Base-by-base conservation (phyloP, 2,113 vertebrate species). In the Pardalotus punctatus region DNA sequence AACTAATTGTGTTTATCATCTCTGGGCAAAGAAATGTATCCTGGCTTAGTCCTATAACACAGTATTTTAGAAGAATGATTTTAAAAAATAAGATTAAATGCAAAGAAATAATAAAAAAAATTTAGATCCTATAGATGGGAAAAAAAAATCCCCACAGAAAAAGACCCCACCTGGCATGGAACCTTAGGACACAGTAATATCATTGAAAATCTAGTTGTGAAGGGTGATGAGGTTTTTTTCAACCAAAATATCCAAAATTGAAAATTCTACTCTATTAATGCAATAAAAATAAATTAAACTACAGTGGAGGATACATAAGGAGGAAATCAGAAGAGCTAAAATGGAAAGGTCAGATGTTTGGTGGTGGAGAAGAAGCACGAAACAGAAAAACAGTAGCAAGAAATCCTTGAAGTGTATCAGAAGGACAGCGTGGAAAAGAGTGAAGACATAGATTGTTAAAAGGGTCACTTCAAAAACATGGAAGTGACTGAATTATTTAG, bases 61-160 rank as follows among this genome's bases (percentile, higher is more conserved):
- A 24, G 14, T 38, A 35, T 38, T 94, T 85, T 64, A 92, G 20
- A 45, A 48, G 4, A 24, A 19, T 24, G 0, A 31, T 60, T 93
- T 50, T 6, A 3, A 54, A 88, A 65, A 38, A 21, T 7, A 3
- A 58, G 29, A 50, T 43, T 29, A 61, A 81, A 89, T 58, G 10
- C 8, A 73, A 93, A 86, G 6, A 60, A 31, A 33, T 33, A n/a
- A 12, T 9, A 0, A 13, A 11, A 12, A 8, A 21, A 24, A 31
- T 40, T 74, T 47, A 62, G 22, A 54, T 71, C 15, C 18, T 51
- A 35, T 10, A 38, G 25, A 28, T n/a, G 2, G 2, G 7, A 1
- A 5, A 27, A 8, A 33, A 21, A 27, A 21, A 3, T 6, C 18
- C 18, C 42, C 5, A 12, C 0, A 3, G 12, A 14, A 67, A 66